These are phyloP conservation scores for Heteropelma amictum DNA, from an alignment of 2,888 invertebrate species.

Conservation along the genomic window DNA sequence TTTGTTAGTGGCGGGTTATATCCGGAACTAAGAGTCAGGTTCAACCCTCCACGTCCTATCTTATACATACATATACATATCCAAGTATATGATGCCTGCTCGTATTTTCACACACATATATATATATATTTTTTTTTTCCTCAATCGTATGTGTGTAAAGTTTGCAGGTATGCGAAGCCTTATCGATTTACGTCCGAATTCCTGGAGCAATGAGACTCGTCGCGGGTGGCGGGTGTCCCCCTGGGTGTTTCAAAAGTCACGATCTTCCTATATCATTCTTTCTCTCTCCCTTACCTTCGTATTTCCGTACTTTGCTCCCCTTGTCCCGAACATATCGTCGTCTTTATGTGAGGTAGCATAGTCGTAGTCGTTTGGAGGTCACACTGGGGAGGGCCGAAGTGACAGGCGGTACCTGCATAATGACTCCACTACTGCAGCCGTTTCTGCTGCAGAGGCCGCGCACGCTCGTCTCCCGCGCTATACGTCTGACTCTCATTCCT, in stretches of 20 bases:
- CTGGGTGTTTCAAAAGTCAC: constrained; percentile 55
- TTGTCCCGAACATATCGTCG: constrained; percentile 36
- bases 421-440: constrained; percentile 70
- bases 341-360: constrained; percentile 32
- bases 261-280: constrained; percentile 53
- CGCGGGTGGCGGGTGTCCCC: not conserved
- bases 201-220: constrained; percentile 21
- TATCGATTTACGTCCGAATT: constrained; percentile 56
- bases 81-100: not conserved
- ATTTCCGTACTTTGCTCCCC: not conserved
- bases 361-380: constrained; percentile 42
- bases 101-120: not conserved
- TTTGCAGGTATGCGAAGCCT: constrained; percentile 22
- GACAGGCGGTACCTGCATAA: constrained; percentile 70
- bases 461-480: constrained; percentile 58
- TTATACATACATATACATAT: not conserved
- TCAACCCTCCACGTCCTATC: not conserved
- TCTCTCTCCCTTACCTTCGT: not conserved
- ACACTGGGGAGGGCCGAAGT: constrained; percentile 55
- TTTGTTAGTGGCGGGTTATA: too few relatives aligned
- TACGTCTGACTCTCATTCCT: not conserved
- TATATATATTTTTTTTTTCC: constrained; percentile 7
- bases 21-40: not conserved
- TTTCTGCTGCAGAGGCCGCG: constrained; percentile 66
- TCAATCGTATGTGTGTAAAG: constrained; percentile 13